Base-by-base conservation (phyloP, 2,113 vertebrate genomes). In the Callorhinus ursinus region DNA sequence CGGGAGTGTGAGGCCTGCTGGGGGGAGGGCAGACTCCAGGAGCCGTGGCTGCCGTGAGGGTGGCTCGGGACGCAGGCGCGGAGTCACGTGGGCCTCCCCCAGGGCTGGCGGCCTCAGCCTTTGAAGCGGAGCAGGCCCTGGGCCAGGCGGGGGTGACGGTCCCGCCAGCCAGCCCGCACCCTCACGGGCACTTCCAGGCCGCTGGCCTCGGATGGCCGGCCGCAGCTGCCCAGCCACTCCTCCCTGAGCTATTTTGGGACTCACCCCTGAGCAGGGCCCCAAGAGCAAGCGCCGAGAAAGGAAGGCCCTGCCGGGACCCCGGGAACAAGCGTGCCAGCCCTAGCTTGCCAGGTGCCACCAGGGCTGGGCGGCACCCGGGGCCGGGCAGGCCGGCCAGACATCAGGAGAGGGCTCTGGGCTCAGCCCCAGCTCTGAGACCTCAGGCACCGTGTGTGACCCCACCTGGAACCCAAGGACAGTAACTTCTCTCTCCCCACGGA, bases 191-290 rank as follows among this genome's bases (percentile, higher is more conserved):
- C 63, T 63, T 55, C 92, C 91, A 51, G 16, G 98, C 76, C 21
- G 0, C 86, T 39, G 88, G 95, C 85, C 92, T 96, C 49, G 14
- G 88, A 79, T 94, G 98, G 97, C 77, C 97, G 97, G 84, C 98
- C 74, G 97, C 98, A 99, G 99, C 98, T 99, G 98, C 99, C 99
- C 98, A 98, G 98, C 98, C 99, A 99, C 93, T 98, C 99, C 99
- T 98, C 98, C 95, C 84, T 22, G 88, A 95, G 97, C 98, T 99
- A 99, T 99, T 99, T 99, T 98, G 96, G 98, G 98, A 97, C 61
- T 80, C 39, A 39, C 22, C 87, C 92, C 82, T 69, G 92, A 85
- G 96, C 46, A 5, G 86, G 97, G 96, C 97, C 97, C 97, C 69
- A 2, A 13, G 69, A 88, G 67, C 92, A 84, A 94, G 92, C 74